Evolutionary conservation across 2,888 invertebrate genomes (phyloP).

Genomic region (Agrenia bidenticulata): DNA sequence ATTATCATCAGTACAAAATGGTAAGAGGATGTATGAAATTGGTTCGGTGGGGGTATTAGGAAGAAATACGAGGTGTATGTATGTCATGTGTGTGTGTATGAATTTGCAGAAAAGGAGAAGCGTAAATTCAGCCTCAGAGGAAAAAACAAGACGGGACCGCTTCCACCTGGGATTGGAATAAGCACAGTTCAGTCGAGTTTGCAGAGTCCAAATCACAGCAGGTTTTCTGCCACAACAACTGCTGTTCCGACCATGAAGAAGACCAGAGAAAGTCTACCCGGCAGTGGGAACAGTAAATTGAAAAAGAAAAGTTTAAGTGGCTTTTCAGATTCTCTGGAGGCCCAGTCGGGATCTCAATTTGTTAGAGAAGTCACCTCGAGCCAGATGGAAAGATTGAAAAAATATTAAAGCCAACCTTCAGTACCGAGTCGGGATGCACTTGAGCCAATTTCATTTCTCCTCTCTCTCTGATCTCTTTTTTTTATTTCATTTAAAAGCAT

Average conservation of each 20-base stretch:
- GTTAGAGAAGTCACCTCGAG: neutral
- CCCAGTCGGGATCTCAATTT: neutral
- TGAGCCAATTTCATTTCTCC: too few species aligned
- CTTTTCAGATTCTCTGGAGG: neutral
- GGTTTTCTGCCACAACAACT: neutral
- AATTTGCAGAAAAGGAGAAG: neutral
- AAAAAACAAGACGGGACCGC: conserved; percentile 7
- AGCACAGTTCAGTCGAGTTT: conserved; percentile 1
- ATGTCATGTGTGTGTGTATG: neutral
- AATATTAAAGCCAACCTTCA: conserved; percentile 7
- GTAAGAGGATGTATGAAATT: too few species aligned
- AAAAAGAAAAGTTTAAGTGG: conserved; percentile 16
- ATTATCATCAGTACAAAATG: too few species aligned
- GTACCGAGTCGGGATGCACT: too few species aligned
- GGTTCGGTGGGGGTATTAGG: too few species aligned
- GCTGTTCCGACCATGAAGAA: neutral
- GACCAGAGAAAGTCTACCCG: neutral
- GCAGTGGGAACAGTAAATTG: conserved; percentile 11
- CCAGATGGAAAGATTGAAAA: conserved; percentile 11
- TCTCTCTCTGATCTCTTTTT: too few species aligned
- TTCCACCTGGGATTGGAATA: neutral
- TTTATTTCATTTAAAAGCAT: too few species aligned
- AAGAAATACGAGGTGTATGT: too few species aligned
- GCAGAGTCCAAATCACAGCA: conserved; percentile 7
- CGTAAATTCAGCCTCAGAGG: neutral